Evolutionary conservation across 1,140 invertebrate species (phyloP).

Genomic region (Bombus difficillimus): DNA sequence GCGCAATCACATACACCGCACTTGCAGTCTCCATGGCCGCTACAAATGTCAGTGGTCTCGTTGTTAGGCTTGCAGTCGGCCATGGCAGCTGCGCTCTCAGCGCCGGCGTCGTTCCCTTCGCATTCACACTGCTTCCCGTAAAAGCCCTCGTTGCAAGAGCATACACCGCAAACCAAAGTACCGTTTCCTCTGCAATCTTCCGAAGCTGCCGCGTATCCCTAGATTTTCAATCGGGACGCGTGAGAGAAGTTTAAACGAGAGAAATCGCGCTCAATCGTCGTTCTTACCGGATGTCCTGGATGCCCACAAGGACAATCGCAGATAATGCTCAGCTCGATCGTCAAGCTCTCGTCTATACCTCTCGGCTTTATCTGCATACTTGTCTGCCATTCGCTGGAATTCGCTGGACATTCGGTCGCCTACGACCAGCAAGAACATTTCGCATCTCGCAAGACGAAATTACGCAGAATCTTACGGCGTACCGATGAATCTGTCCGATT

Average conservation of each 20-base stretch:
- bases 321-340: constrained; percentile 88
- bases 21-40: constrained; percentile 85
- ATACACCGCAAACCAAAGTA: constrained; percentile 88
- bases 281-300: constrained; percentile 80
- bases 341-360: constrained; percentile 89
- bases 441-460: neutral
- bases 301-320: constrained; percentile 89
- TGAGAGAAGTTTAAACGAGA: neutral
- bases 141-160: constrained; percentile 86
- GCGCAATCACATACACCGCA: constrained; percentile 87
- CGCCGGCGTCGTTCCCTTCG: constrained; percentile 74
- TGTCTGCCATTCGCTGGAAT: constrained; percentile 86
- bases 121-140: constrained; percentile 90
- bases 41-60: constrained; percentile 79
- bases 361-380: constrained; percentile 89
- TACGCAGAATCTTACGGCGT: neutral
- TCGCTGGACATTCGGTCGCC: constrained; percentile 83
- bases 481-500: neutral
- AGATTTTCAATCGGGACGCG: constrained; percentile 7
- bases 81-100: constrained; percentile 38
- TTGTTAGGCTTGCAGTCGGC: constrained; percentile 62
- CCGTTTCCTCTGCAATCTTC: constrained; percentile 82
- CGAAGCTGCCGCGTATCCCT: constrained; percentile 78
- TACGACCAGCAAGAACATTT: constrained; percentile 45
- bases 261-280: neutral